Base-by-base conservation (phyloP, 2,113 vertebrate genomes). In the Pteruthius melanotis region DNA sequence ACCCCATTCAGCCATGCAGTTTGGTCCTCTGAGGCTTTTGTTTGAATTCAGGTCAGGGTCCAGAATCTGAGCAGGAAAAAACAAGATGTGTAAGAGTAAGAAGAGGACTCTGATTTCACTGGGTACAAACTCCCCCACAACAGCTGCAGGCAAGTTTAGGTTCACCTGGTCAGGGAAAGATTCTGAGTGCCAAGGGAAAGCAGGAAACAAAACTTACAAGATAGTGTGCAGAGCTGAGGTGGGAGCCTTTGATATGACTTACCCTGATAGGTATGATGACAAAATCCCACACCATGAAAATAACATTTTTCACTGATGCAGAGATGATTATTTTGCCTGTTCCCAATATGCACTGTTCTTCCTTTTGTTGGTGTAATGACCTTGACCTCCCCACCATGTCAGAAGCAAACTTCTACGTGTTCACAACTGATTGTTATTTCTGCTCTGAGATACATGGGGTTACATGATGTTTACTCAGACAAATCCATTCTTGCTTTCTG, bases 321-420 rank as follows among this genome's bases (percentile, higher is more conserved):
- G 78, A 53, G 49, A 11, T 27, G 3, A 61, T 74, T 37, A 19
- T 79, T 85, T 68, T 63, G 5, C 35, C 72, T 81, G 27, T 52
- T 91, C 33, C 47, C 0, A 39, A 10, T 0, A 5, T 28, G 27
- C 19, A 17, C 13, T 39, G 59, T 18, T 61, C 68, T 71, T 44
- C 70, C 13, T 40, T 56, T 79, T 54, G 10, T 49, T 75, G 54
- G 4, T 6, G 8, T 28, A 28, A 59, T 6, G 16, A 6, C n/a
- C 69, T 42, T 57, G 3, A 42, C 8, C 2, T 1, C 2, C 5
- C 0, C 6, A 1, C 20, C 8, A 2, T 1, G 15, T n/a, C 40
- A 63, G 76, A 49, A 83, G 13, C 22, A 80, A 90, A 72, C 1
- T 78, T 54, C 28, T 44, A 2, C 42, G n/a, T 64, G 20, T 54